These are phyloP conservation scores for Catocala sponsa DNA, from an alignment of 2,888 invertebrate genomes.

Conservation along the genomic window DNA sequence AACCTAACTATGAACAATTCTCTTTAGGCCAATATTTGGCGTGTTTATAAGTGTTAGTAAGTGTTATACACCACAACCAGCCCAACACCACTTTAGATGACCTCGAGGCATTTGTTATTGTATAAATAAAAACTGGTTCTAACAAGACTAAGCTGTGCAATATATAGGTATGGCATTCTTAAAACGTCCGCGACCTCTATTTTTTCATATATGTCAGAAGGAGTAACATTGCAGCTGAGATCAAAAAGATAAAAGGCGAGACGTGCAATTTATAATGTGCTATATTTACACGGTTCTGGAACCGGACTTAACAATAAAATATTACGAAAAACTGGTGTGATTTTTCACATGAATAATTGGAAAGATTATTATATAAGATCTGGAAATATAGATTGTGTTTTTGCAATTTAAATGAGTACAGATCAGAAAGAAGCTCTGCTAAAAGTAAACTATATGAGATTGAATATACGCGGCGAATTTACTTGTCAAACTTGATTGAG, in stretches of 20 bases:
- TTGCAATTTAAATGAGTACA: too few species aligned
- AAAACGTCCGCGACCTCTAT: neutral
- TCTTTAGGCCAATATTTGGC: too few species aligned
- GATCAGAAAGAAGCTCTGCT: too few species aligned
- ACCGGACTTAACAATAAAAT: constrained; percentile 8
- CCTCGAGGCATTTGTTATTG: too few species aligned
- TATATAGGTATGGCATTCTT: neutral
- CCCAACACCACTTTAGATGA: too few species aligned
- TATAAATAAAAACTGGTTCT: too few species aligned
- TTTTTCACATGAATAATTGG: neutral
- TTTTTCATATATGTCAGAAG: neutral
- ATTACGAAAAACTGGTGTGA: neutral
- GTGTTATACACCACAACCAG: too few species aligned
- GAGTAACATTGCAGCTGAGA: neutral
- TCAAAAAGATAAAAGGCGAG: constrained; percentile 5
- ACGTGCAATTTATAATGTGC: constrained; percentile 10
- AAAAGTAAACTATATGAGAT: too few species aligned
- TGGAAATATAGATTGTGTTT: neutral
- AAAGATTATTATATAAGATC: neutral
- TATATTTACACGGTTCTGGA: constrained; percentile 6
- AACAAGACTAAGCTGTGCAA: neutral
- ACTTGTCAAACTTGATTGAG: too few species aligned
- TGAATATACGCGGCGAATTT: too few species aligned
- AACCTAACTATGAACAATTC: too few species aligned
- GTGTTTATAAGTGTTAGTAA: too few species aligned